These are phyloP conservation scores for Aradophagus sp. DNA, from an alignment of 1,140 invertebrate genomes.

Conservation along the genomic window DNA sequence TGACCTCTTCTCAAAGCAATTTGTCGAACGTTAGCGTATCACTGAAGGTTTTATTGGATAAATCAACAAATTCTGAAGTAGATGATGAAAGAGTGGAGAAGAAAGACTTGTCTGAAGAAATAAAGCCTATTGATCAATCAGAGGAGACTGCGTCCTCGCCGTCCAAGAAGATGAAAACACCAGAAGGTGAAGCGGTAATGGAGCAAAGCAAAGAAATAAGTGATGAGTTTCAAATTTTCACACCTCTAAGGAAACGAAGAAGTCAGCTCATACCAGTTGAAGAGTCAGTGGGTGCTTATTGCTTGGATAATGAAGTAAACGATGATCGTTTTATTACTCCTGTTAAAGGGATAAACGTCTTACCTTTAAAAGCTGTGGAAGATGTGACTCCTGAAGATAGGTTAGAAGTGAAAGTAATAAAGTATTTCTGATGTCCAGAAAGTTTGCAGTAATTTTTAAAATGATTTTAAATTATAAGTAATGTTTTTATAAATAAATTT, in stretches of 20 bases:
- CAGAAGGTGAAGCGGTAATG: conserved; percentile 14
- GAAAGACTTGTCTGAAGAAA: conserved; percentile 11
- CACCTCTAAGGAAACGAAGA: conserved; percentile 65
- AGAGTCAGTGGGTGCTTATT: conserved; percentile 24
- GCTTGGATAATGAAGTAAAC: conserved; percentile 17
- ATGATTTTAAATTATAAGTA: too few species aligned
- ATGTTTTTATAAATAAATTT: too few species aligned
- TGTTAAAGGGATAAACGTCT: conserved; percentile 21
- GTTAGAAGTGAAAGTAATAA: too few species aligned
- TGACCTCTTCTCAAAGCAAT: conserved; percentile 12
- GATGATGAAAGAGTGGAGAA: conserved; percentile 1
- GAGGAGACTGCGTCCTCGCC: conserved; percentile 37
- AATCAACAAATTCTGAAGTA: conserved; percentile 1
- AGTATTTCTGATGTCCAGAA: too few species aligned
- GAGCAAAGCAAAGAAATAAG: conserved; percentile 4
- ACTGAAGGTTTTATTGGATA: conserved; percentile 22
- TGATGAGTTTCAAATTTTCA: conserved; percentile 67
- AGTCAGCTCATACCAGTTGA: conserved; percentile 26
- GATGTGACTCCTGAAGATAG: conserved; percentile 37
- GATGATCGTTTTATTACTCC: conserved; percentile 38
- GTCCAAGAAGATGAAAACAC: conserved; percentile 60
- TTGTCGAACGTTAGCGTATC: conserved; percentile 28
- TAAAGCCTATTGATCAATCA: background rate
- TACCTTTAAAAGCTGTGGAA: background rate
- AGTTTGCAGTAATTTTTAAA: too few species aligned